Percentiles rank a stretch among this genome's conserved stretches.
Evolutionary conservation across 2,888 invertebrate species (phyloP).

Genomic region (Ophion slaviceki): DNA sequence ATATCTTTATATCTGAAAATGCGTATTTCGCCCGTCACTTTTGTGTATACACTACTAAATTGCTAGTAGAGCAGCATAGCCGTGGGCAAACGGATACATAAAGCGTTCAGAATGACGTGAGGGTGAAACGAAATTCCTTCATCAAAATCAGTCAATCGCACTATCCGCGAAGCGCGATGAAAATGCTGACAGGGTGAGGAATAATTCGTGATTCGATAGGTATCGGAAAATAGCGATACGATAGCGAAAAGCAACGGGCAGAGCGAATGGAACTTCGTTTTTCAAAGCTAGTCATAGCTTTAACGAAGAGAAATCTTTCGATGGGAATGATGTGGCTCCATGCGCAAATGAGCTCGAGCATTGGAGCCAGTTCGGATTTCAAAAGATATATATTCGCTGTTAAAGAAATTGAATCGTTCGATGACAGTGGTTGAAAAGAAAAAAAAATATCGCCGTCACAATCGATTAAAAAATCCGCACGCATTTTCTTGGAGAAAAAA

Average conservation of each 20-base stretch:
- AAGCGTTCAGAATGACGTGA: neutral
- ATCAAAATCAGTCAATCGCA: constrained; percentile 41
- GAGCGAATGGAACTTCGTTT: no score
- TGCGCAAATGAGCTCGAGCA: no score
- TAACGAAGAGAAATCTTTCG: no score
- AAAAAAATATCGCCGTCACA: no score
- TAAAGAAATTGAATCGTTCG: no score
- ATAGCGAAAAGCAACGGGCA: neutral
- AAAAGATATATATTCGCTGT: no score
- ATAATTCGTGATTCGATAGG: constrained; percentile 4
- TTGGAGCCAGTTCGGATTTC: no score
- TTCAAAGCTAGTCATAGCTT: no score
- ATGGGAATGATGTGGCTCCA: no score
- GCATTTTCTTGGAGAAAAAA: no score
- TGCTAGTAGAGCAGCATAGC: constrained; percentile 13
- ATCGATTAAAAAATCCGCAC: no score
- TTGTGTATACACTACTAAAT: constrained; percentile 18
- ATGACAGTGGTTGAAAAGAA: no score
- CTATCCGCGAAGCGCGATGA: constrained; percentile 18
- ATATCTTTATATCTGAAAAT: neutral
- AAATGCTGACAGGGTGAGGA: neutral
- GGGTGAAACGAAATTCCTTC: constrained; percentile 16
- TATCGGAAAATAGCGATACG: neutral
- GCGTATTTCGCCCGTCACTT: constrained; percentile 27
- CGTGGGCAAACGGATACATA: constrained; percentile 14